Conservation (phyloP, 1,140 invertebrate species). For the Drosophila malerkotliana region DNA sequence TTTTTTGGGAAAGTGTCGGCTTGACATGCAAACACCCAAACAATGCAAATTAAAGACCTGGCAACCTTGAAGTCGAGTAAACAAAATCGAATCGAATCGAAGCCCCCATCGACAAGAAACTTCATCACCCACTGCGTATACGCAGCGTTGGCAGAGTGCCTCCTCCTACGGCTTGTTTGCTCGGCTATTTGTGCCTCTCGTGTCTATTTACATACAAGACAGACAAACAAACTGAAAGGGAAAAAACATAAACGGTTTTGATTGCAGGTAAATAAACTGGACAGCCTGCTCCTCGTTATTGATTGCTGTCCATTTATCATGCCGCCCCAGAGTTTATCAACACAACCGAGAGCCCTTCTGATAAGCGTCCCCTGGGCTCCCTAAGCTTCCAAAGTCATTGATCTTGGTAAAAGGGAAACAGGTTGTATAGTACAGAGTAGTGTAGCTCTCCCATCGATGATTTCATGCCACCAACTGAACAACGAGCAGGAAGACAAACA, state of each 20-base stretch:
- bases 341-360: slow-evolving; percentile 24
- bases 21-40: slow-evolving; percentile 36
- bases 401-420: slow-evolving; percentile 42
- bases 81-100: slow-evolving; percentile 14
- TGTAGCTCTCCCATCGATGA: slow-evolving; percentile 22
- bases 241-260: slow-evolving; percentile 71
- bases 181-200: slow-evolving; percentile 18
- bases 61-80: slow-evolving; percentile 42
- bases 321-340: slow-evolving; percentile 65
- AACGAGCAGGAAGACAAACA: slow-evolving; percentile 44
- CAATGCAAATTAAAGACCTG: neutral
- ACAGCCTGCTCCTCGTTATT: slow-evolving; percentile 56
- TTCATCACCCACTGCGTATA: slow-evolving; percentile 58
- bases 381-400: slow-evolving; percentile 46
- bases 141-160: slow-evolving; percentile 44
- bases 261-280: slow-evolving; percentile 71
- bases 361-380: slow-evolving; percentile 43
- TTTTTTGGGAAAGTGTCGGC: slow-evolving; percentile 28
- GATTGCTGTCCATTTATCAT: slow-evolving; percentile 72
- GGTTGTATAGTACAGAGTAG: slow-evolving; percentile 33
- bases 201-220: slow-evolving; percentile 51
- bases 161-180: slow-evolving; percentile 36
- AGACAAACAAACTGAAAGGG: slow-evolving; percentile 24
- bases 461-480: slow-evolving; percentile 45
- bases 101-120: slow-evolving; percentile 17